Percentiles rank a stretch among this genome's conserved stretches.
Conservation (phyloP, 2,797 vertebrate species). For the Borostomias antarcticus region DNA sequence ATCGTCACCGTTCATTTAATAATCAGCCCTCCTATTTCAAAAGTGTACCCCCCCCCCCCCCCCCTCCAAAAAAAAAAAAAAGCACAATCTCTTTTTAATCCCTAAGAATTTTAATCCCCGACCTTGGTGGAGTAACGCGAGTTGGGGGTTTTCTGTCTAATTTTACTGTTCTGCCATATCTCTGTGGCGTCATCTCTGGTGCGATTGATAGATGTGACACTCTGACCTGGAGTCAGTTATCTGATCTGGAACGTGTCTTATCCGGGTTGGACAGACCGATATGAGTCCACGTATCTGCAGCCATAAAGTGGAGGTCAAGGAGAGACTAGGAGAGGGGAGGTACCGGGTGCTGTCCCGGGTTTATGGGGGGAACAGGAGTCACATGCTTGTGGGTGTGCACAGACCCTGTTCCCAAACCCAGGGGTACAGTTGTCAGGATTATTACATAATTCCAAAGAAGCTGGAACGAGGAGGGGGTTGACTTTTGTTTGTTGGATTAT, state of each 20-base stretch:
- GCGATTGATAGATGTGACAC: background rate
- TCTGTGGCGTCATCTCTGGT: background rate
- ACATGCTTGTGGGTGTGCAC: slow-evolving; percentile 42
- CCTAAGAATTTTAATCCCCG: background rate
- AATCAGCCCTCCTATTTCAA: slow-evolving; percentile 28
- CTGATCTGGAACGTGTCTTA: slow-evolving; percentile 34
- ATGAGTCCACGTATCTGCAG: slow-evolving; percentile 39
- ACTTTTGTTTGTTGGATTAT: no score
- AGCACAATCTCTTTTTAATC: slow-evolving; percentile 6
- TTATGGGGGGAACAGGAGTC: slow-evolving; percentile 27
- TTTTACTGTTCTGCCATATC: background rate
- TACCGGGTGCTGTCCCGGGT: slow-evolving; percentile 35
- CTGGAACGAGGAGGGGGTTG: slow-evolving; percentile 12
- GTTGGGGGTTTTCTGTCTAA: background rate
- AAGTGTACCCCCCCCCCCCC: no score
- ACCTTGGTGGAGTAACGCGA: no score
- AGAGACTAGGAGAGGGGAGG: slow-evolving; percentile 16
- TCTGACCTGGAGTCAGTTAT: slow-evolving; percentile 1
- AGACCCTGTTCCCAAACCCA: slow-evolving; percentile 46
- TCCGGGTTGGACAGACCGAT: slow-evolving; percentile 37
- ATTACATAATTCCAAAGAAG: slow-evolving; percentile 43
- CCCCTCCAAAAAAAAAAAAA: no score
- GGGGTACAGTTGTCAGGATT: slow-evolving; percentile 39
- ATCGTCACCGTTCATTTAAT: slow-evolving; percentile 17
- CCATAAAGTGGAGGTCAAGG: slow-evolving; percentile 25